A percentile compares a stretch with the other conserved stretches of the same genome.
phyloP scores from a whole-genome alignment of 1,140 invertebrate species.

The Euschistus heros region DNA sequence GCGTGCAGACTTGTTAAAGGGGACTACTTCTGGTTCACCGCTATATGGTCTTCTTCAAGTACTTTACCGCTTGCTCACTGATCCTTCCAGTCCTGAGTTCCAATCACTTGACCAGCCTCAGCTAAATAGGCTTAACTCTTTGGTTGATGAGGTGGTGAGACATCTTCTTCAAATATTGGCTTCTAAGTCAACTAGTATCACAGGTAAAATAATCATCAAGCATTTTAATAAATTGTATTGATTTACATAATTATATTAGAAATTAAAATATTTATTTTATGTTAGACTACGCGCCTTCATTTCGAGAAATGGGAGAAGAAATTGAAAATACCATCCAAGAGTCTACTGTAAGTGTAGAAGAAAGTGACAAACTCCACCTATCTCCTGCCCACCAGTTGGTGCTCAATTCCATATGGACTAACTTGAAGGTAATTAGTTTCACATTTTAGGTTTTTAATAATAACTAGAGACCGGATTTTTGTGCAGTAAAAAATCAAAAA shows the following conservation, averaged over 20 bases:
- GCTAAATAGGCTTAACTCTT: conserved; percentile 31
- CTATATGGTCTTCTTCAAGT: conserved; percentile 36
- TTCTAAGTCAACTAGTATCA: conserved; percentile 31
- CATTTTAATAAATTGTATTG: neutral
- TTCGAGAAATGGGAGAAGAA: conserved; percentile 47
- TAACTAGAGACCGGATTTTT: too few relatives aligned
- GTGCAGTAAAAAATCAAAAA: too few relatives aligned
- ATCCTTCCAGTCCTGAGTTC: conserved; percentile 27
- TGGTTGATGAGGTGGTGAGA: conserved; percentile 35
- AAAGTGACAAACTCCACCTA: conserved; percentile 38
- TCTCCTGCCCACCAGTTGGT: conserved; percentile 55
- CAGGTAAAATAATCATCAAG: conserved; percentile 29
- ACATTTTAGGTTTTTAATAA: conserved; percentile 10
- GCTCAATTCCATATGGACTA: conserved; percentile 64
- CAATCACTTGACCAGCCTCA: conserved; percentile 26
- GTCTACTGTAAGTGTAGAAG: conserved; percentile 38
- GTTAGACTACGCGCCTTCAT: conserved; percentile 44
- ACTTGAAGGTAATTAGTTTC: conserved; percentile 52
- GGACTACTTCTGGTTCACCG: conserved; percentile 33
- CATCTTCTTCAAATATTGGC: conserved; percentile 37
- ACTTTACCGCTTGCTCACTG: conserved; percentile 32
- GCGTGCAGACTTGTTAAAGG: conserved; percentile 37
- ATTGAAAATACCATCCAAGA: conserved; percentile 37
- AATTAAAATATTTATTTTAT: too few relatives aligned
- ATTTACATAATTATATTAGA: neutral